Evolutionary conservation across 2,888 invertebrate genomes (phyloP).

Genomic region (Latrodectus hesperus): DNA sequence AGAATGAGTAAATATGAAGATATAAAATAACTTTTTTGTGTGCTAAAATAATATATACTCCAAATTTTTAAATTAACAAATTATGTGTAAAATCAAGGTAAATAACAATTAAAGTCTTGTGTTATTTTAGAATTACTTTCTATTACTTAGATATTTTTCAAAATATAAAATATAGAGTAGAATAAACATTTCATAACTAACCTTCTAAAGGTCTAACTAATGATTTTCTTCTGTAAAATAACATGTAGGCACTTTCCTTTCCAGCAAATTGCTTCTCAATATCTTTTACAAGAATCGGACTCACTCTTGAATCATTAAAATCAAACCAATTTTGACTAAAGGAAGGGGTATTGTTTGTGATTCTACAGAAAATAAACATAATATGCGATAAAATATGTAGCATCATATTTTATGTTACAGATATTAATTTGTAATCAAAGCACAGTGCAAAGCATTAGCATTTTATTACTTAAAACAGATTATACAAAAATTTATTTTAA

Average conservation of each 20-base stretch:
- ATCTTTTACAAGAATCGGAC: conserved; percentile 73
- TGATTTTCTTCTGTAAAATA: conserved; percentile 74
- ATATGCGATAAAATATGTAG: no score
- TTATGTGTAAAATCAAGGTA: neutral
- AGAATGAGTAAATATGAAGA: no score
- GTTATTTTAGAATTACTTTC: neutral
- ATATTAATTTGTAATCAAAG: no score
- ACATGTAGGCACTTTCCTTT: conserved; percentile 76
- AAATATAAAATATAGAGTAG: neutral
- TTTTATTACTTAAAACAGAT: no score
- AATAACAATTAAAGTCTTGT: neutral
- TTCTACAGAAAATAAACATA: no score
- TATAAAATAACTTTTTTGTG: no score
- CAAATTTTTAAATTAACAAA: neutral
- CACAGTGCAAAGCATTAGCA: no score
- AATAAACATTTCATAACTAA: conserved; percentile 46
- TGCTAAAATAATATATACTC: no score
- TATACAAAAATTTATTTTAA: no score
- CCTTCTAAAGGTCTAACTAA: conserved; percentile 72
- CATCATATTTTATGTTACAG: no score
- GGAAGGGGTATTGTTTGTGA: neutral
- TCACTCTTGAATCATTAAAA: conserved; percentile 74
- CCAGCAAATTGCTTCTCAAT: conserved; percentile 75
- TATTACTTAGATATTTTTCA: neutral
- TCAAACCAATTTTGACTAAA: conserved; percentile 74